Evolutionary conservation across 2,888 invertebrate species (phyloP).

Genomic region (Chrysotoxum bicinctum): DNA sequence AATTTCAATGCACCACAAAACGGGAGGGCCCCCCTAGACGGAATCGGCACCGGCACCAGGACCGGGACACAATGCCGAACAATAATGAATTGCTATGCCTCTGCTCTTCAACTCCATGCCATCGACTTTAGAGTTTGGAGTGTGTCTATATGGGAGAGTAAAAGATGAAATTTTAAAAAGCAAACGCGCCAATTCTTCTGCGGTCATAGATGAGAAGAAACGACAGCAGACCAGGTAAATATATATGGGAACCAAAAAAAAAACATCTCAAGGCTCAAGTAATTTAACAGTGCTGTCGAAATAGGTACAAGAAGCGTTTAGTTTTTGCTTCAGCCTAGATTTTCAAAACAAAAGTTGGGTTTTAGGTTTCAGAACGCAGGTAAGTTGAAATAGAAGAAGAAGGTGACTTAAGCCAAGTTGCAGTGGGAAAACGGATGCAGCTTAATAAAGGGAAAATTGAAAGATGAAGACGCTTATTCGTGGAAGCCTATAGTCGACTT

Average conservation of each 20-base stretch:
- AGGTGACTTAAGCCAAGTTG: no score
- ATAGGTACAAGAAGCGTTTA: no score
- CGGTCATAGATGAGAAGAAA: conserved; percentile 49
- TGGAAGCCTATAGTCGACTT: no score
- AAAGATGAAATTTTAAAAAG: conserved; percentile 62
- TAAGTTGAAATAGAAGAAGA: no score
- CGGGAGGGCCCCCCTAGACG: background rate
- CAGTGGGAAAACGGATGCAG: no score
- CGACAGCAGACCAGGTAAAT: background rate
- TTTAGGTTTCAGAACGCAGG: no score
- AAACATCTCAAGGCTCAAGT: background rate
- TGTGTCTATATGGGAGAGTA: conserved; percentile 20
- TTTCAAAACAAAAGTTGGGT: no score
- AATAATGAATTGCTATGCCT: conserved; percentile 63
- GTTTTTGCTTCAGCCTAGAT: no score
- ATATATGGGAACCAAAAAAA: background rate
- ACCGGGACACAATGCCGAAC: conserved; percentile 54
- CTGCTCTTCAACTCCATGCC: conserved; percentile 21
- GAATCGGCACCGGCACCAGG: background rate
- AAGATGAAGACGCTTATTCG: no score
- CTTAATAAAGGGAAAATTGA: no score
- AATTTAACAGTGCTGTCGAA: background rate
- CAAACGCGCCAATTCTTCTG: conserved; percentile 42
- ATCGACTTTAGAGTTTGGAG: background rate
- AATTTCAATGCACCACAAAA: conserved; percentile 44